A percentile compares a stretch with the other conserved stretches of the same genome.
Conservation (phyloP, 2,113 vertebrate species). For the Misgurnus mizolepis region DNA sequence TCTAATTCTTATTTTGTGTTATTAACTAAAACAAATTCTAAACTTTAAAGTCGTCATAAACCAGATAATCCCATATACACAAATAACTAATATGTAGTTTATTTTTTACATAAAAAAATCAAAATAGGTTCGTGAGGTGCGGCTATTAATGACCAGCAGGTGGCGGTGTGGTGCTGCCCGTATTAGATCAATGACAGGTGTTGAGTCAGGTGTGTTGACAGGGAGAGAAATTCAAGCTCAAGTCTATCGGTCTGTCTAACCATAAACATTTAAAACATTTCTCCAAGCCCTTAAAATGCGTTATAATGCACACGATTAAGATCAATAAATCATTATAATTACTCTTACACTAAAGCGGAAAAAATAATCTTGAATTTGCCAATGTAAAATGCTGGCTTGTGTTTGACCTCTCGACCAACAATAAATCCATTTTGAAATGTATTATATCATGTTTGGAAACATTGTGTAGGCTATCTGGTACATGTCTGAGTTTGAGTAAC, state of each 20-base stretch:
- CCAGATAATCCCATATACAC: too few species aligned
- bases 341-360: not conserved
- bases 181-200: slow-evolving; percentile 26
- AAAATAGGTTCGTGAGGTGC: not conserved
- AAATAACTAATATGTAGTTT: too few species aligned
- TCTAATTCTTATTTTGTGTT: too few species aligned
- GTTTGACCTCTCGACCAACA: not conserved
- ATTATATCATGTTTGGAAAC: slow-evolving; percentile 6
- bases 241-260: not conserved
- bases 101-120: too few species aligned
- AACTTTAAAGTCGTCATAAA: too few species aligned
- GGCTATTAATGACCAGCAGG: slow-evolving; percentile 29
- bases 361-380: not conserved
- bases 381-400: not conserved
- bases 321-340: not conserved
- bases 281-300: not conserved
- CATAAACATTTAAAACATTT: not conserved
- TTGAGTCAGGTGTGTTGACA: slow-evolving; percentile 34
- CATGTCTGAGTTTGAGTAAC: slow-evolving; percentile 8
- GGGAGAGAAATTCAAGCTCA: slow-evolving; percentile 15
- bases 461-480: not conserved
- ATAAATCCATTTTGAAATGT: not conserved
- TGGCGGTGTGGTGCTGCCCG: not conserved
- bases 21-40: too few species aligned
- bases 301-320: not conserved